Conservation (phyloP, 2,113 vertebrate genomes). For the Sebastes fasciatus region DNA sequence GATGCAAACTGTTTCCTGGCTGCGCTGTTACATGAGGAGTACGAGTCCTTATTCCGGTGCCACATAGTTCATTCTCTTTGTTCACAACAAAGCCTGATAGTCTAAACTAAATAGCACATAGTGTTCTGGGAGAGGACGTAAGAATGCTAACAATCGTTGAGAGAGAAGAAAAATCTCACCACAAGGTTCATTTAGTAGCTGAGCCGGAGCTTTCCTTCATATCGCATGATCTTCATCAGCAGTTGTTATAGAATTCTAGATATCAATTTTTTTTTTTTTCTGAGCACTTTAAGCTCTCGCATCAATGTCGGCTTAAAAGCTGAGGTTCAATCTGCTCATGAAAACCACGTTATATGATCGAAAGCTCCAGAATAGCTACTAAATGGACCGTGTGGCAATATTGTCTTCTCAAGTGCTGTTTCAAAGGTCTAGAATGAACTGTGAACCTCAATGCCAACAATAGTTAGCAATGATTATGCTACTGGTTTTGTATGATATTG, state of each 20-base stretch:
- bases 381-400: background rate
- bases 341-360: no score
- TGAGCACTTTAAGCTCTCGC: background rate
- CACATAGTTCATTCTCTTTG: slow-evolving; percentile 34
- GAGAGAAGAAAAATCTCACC: background rate
- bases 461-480: no score
- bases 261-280: background rate
- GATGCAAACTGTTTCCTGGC: slow-evolving; percentile 34
- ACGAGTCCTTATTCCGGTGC: slow-evolving; percentile 5
- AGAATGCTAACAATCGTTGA: slow-evolving; percentile 6
- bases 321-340: background rate
- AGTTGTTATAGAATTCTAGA: background rate
- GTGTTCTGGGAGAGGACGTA: slow-evolving; percentile 25
- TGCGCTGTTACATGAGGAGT: background rate
- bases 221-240: background rate
- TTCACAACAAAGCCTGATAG: slow-evolving; percentile 25
- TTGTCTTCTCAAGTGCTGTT: no score
- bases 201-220: background rate
- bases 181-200: background rate
- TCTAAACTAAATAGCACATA: slow-evolving; percentile 41
- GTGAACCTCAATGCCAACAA: no score
- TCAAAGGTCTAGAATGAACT: no score
- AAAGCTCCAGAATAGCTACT: background rate
- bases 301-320: background rate
- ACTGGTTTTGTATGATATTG: no score